Conservation (phyloP, 92 coral and sea anemone species). For the Siderastrea radians region DNA sequence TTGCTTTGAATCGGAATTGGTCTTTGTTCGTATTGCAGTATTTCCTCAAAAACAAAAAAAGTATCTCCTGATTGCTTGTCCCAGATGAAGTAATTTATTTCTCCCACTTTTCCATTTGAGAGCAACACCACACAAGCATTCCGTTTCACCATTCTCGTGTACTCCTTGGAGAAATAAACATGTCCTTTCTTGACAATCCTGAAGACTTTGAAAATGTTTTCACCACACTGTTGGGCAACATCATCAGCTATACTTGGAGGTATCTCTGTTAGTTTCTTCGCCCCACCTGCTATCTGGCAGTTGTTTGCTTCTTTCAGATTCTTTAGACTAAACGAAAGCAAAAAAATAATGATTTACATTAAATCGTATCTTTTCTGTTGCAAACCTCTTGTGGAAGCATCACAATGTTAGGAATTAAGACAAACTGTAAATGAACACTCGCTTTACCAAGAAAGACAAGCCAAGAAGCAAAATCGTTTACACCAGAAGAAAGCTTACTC, state of each 20-base stretch:
- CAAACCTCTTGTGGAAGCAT: not conserved
- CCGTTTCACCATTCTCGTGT: conserved; percentile 49
- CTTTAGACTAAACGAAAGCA: no score
- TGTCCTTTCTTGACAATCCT: conserved; percentile 28
- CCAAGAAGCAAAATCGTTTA: no score
- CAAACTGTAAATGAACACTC: not conserved
- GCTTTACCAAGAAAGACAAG: not conserved
- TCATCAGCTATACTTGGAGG: no score
- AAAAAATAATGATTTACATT: no score
- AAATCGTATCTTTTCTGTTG: not conserved
- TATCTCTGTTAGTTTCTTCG: no score
- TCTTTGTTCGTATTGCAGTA: not conserved
- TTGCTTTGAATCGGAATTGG: no score
- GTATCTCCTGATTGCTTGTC: not conserved
- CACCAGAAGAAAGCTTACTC: no score
- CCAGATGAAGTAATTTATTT: conserved; percentile 44
- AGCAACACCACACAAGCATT: conserved; percentile 43
- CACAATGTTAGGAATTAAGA: not conserved
- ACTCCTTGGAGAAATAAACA: conserved; percentile 35
- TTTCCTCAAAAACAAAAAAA: conserved; percentile 16
- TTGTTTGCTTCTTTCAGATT: no score
- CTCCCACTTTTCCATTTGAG: conserved; percentile 47
- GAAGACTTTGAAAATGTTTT: no score
- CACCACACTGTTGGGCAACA: no score
- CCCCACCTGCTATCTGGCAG: no score